Percentiles rank a stretch among this genome's conserved stretches.
These are phyloP conservation scores for Harpagoxenus sublaevis DNA, from an alignment of 2,888 invertebrate genomes.

Conservation along the genomic window DNA sequence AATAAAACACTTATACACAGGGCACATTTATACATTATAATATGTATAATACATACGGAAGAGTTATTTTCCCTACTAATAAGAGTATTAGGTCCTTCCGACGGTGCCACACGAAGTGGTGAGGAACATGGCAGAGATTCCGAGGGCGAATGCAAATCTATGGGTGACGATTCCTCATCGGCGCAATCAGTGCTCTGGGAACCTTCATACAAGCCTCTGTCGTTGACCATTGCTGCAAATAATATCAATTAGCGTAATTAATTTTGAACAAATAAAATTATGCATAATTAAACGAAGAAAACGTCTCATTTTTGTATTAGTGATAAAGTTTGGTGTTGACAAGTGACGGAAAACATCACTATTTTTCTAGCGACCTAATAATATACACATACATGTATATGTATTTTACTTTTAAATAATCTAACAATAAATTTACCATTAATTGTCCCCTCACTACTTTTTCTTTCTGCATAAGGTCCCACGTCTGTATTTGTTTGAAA, in stretches of 20 bases:
- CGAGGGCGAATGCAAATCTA: slow-evolving; percentile 83
- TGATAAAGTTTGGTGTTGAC: background rate
- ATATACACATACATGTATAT: background rate
- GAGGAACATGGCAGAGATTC: slow-evolving; percentile 82
- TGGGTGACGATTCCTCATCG: slow-evolving; percentile 87
- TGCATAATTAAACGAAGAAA: background rate
- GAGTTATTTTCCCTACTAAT: slow-evolving; percentile 83
- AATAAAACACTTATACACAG: background rate
- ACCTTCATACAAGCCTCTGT: slow-evolving; percentile 81
- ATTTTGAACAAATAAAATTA: slow-evolving; percentile 56
- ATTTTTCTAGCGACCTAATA: background rate
- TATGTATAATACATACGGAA: slow-evolving; percentile 74
- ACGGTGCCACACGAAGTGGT: slow-evolving; percentile 84
- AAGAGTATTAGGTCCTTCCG: slow-evolving; percentile 80
- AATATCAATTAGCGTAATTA: slow-evolving; percentile 27
- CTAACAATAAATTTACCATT: slow-evolving; percentile 74
- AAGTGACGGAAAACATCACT: background rate
- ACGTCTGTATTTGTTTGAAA: slow-evolving; percentile 92
- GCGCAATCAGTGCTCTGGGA: slow-evolving; percentile 80
- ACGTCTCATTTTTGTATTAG: background rate
- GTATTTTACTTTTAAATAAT: slow-evolving; percentile 11
- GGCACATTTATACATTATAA: slow-evolving; percentile 21
- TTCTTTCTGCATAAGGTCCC: slow-evolving; percentile 79
- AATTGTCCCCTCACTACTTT: slow-evolving; percentile 81
- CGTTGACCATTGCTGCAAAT: slow-evolving; percentile 78